These are phyloP conservation scores for Apotomis capreana DNA, from an alignment of 2,888 invertebrate species.

Conservation along the genomic window DNA sequence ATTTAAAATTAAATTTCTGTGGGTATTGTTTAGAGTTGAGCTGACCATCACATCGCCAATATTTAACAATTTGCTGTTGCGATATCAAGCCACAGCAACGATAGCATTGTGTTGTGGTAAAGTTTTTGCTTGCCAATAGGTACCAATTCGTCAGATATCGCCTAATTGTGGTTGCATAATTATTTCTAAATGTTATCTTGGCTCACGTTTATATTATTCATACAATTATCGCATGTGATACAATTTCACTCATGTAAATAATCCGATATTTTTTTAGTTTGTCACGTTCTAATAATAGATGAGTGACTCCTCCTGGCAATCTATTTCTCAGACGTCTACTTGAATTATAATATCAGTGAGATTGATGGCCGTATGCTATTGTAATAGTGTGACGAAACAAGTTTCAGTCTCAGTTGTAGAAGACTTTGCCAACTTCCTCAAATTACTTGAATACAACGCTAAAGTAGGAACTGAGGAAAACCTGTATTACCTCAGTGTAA, in stretches of 20 bases:
- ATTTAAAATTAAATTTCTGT: background rate
- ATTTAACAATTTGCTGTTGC: background rate
- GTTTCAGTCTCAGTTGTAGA: constrained; percentile 16
- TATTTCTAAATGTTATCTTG: constrained; percentile 12
- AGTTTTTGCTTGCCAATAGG: constrained; percentile 5
- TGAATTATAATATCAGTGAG: constrained; percentile 3
- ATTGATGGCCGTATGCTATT: constrained; percentile 29
- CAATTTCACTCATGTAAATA: constrained; percentile 15
- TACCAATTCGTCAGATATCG: background rate
- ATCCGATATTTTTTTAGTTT: constrained; percentile 21
- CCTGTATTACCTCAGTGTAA: constrained; percentile 30
- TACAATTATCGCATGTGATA: constrained; percentile 14
- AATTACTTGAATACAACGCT: constrained; percentile 12
- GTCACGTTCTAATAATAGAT: constrained; percentile 31
- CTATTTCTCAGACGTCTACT: constrained; percentile 12
- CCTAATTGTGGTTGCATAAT: constrained; percentile 22
- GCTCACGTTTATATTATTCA: constrained; percentile 15
- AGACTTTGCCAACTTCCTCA: constrained; percentile 17
- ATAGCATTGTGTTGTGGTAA: constrained; percentile 31
- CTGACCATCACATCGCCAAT: background rate
- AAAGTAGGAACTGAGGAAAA: constrained; percentile 14
- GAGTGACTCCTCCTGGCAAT: constrained; percentile 28
- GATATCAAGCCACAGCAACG: constrained; percentile 10
- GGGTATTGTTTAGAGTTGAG: background rate
- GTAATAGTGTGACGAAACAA: constrained; percentile 9